Base-by-base conservation (phyloP, 2,888 invertebrate genomes). In the Nomada fucata region DNA sequence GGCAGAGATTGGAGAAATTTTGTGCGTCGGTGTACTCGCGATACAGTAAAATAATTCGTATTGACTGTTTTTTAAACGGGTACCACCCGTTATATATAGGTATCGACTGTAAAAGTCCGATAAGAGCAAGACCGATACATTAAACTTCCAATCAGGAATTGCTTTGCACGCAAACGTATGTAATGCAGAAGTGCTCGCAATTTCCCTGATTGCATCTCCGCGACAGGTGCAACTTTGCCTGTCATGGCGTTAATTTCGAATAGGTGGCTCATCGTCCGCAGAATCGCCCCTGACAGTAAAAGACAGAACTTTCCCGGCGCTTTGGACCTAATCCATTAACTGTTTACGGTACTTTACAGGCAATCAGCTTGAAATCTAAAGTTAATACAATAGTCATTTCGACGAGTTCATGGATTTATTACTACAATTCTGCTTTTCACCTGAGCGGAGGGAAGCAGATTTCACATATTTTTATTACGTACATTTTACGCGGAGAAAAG, bases 141-240 rank as follows among this genome's bases (percentile, higher is more conserved):
- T 53, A 53, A 53, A 20, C 11, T 20, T 20, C 7, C 53, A 36
- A 36, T 36, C 5, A 7, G 53, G 53, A 53, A 53, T 47, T 47
- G 2, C 15, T 18, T 65, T 52, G 26, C 26, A n/a, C 65, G 52
- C 13, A 36, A 18, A 2, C 42, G 18, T 10, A 61, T 42, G 29
- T 18, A n/a, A n/a, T 18, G 44, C n/a, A 10, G 42, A 18, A 9
- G 11, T 53, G 55, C n/a, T 11, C 15, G 52, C 42, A 36, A 67
- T 67, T 53, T 67, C 15, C 42, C 9, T 42, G 67, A 36, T 53
- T 67, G 42, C 20, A 5, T 20, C 20, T 2, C 23, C 20, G 68
- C 68, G 55, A 68, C 68, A 68, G 68, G 68, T 68, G 55, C 57
- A 42, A 11, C 57, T 44, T 55, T 23, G 55, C 20, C 57, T 26